Conservation (phyloP, 2,113 vertebrate species). For the Paraplagusia blochii region DNA sequence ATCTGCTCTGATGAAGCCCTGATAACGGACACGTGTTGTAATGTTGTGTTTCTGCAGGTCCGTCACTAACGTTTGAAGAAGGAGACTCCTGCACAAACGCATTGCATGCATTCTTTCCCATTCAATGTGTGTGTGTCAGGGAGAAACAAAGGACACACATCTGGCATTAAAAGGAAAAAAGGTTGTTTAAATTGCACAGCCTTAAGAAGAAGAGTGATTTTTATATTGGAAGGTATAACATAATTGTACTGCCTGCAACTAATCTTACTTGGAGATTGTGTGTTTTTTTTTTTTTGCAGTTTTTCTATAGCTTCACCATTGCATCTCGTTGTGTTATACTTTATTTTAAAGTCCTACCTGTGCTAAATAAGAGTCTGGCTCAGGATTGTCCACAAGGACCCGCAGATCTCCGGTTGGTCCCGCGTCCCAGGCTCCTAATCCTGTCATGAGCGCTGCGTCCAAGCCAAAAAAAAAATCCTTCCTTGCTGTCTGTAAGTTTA, state of each 20-base stretch:
- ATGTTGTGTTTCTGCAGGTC: background rate
- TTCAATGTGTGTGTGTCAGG: background rate
- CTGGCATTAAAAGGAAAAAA: background rate
- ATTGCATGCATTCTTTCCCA: background rate
- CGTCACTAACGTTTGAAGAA: background rate
- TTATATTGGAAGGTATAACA: no score
- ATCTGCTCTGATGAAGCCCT: background rate
- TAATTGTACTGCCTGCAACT: no score
- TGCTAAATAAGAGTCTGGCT: slow-evolving; percentile 57
- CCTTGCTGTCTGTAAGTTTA: slow-evolving; percentile 54
- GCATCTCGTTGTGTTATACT: background rate
- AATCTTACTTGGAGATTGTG: no score
- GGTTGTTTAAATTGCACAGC: slow-evolving; percentile 1
- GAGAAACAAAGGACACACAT: slow-evolving; percentile 17
- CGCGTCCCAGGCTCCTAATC: slow-evolving; percentile 67
- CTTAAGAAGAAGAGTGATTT: background rate
- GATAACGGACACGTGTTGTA: background rate
- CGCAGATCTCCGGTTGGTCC: slow-evolving; percentile 70
- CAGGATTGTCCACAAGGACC: slow-evolving; percentile 54
- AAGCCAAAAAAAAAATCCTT: slow-evolving; percentile 64
- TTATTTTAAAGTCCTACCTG: slow-evolving; percentile 54
- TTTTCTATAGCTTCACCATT: slow-evolving; percentile 8
- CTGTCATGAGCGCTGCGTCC: slow-evolving; percentile 68
- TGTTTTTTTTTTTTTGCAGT: background rate
- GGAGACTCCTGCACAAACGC: background rate